Evolutionary conservation across 2,888 invertebrate genomes (phyloP), one percentile per base, ranked within the genome.

Genomic region (Cataglyphis albicans): DNA sequence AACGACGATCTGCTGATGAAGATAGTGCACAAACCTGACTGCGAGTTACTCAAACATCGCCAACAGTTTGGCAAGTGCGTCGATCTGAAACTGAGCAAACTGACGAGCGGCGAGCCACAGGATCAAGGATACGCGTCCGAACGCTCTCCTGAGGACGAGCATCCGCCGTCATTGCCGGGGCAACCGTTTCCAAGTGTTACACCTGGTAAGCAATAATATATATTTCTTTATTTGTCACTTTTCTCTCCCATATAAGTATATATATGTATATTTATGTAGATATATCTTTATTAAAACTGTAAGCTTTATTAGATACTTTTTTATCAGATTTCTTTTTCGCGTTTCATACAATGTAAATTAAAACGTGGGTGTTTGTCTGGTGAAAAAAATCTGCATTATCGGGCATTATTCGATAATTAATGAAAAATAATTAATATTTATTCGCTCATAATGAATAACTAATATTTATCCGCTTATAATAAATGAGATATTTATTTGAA

Each of bases 51-150:
- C 83, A 93, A 93, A 75, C 92, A 92, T 89, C 92, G 92, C 1
- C 92, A 92, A 63, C 91, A 89, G 41, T 57, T 87, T n/a, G 89
- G 82, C 86, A 90, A 90, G 73, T 84, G 86, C 64, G 84, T 89
- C 57, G 94, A 93, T 84, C 83, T 93, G 25, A 93, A 93, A 81
- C 90, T 93, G 32, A 92, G 90, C 84, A 92, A 93, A 82, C 83
- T 94, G 52, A 86, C 89, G 21, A 86, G 88, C 21, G 92, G 93
- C 21, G 92, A 94, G 80, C 94, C 94, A 12, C 94, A 94, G 88
- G 97, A 97, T 94, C 97, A 97, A 93, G 97, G 97, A 57, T 97
- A 97, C 94, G 97, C 97, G 0, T 97, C 97, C 12, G 97, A 97
- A 93, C 95, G 97, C 64, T 97, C 97, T 0, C 97, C 97, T 1